Base-by-base conservation (phyloP, 2,888 invertebrate genomes). In the Pollenia labialis region DNA sequence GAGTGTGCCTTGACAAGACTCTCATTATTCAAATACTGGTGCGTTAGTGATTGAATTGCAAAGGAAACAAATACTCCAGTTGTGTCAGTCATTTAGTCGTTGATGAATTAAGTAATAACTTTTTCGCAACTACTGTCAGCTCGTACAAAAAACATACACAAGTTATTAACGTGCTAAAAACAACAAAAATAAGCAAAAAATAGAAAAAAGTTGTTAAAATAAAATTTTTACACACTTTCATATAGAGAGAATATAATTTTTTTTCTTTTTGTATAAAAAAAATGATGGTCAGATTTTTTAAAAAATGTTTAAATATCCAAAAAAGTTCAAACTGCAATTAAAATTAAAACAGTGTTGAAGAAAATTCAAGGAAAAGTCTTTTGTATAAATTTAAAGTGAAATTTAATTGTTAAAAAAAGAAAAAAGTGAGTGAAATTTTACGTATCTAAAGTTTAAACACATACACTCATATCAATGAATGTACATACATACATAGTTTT, bases 101-200 rank as follows among this genome's bases (percentile, higher is more conserved):
- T 85, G 81, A 74, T 74, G 81, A 81, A 79, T 81, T 85, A 82
- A 85, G 85, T 85, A 82, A 85, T 79, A 85, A 85, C 81, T 81
- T 85, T 83, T 85, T 85, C 85, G 81, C 85, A 85, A 85, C n/a
- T 81, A 60, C 60, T 68, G 66, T 79, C 72, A 81, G 81, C 79
- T 79, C 77, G 68, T 74, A 79, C 52, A 46, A 72, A 50, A 68
- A 50, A 72, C 23, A 75, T 32, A 74, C 4, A 32, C 32, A 32
- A 32, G 48, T 74, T 62, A 77, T 77, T 77, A 81, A 85, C 68
- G 77, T 76, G 58, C 50, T 81, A 52, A 58, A 72, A 72, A 83
- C 64, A 81, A 64, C 80, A 80, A 71, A 16, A 77, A 58, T n/a
- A 46, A 58, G 71, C 68, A 52, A 75, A 60, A 72, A 64, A 7